Evolutionary conservation across 2,888 invertebrate species (phyloP).

Genomic region (Phaonia tiefii): DNA sequence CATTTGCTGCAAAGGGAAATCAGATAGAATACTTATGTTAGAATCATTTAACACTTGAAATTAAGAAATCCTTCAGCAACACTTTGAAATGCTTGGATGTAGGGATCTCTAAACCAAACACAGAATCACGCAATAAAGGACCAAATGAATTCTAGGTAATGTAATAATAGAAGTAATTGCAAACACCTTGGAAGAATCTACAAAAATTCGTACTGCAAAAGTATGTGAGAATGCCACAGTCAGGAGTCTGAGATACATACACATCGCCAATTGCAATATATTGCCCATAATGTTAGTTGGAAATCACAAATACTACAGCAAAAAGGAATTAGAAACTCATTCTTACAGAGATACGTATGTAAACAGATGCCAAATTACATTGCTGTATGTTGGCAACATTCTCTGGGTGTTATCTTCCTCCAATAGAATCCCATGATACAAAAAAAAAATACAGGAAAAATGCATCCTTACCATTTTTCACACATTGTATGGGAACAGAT

Average conservation of each 20-base stretch:
- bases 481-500: constrained; percentile 7
- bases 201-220: too few relatives aligned
- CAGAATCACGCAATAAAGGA: neutral
- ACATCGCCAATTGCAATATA: too few relatives aligned
- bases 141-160: neutral
- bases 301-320: neutral
- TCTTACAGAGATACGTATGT: neutral
- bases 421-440: neutral
- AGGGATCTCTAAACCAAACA: too few relatives aligned
- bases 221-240: too few relatives aligned
- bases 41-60: constrained; percentile 33
- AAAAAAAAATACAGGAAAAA: too few relatives aligned
- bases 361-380: neutral
- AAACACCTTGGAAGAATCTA: constrained; percentile 38
- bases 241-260: too few relatives aligned
- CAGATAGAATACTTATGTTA: neutral
- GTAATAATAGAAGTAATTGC: constrained; percentile 50
- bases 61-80: constrained; percentile 15
- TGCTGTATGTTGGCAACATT: neutral
- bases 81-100: neutral
- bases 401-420: neutral
- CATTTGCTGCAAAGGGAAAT: constrained; percentile 35
- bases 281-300: too few relatives aligned
- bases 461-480: too few relatives aligned
- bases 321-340: neutral